Evolutionary conservation across 2,888 invertebrate genomes (phyloP).

Genomic region (Cantharis lateralis): DNA sequence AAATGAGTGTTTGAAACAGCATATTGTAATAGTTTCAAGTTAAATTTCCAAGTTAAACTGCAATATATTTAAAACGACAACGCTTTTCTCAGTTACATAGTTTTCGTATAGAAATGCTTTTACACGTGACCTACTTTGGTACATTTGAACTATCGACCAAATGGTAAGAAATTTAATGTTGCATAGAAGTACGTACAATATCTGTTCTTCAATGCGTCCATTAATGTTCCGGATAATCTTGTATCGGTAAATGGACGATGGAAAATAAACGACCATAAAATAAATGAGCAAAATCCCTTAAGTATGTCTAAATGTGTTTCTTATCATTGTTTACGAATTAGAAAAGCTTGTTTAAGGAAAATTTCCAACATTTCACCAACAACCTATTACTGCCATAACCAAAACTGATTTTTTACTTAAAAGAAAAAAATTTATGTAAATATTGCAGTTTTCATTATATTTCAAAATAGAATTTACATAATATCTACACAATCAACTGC

Average conservation of each 20-base stretch:
- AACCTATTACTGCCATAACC: too few species aligned
- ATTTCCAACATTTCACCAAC: too few species aligned
- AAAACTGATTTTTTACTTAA: too few species aligned
- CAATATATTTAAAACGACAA: constrained; percentile 23
- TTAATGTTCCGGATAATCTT: constrained; percentile 22
- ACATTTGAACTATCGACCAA: constrained; percentile 15
- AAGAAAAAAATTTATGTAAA: too few species aligned
- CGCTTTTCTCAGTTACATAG: constrained; percentile 10
- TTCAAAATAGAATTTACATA: too few species aligned
- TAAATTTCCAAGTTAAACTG: constrained; percentile 18
- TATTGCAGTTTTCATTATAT: too few species aligned
- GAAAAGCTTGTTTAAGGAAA: not conserved
- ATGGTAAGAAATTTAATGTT: constrained; percentile 24
- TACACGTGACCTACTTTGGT: constrained; percentile 18
- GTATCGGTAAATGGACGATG: constrained; percentile 16
- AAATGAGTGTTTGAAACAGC: constrained; percentile 15
- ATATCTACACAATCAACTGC: too few species aligned
- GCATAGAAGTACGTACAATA: constrained; percentile 17
- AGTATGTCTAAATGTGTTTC: not conserved
- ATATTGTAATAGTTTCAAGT: constrained; percentile 19
- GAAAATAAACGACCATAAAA: constrained; percentile 13
- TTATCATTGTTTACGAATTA: not conserved
- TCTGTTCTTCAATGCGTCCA: constrained; percentile 16
- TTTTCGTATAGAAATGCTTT: constrained; percentile 12
- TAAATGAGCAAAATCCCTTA: not conserved